Percentiles rank a stretch among this genome's conserved stretches.
Evolutionary conservation across 1,140 invertebrate genomes (phyloP).

Genomic region (Mylabris phalerata): DNA sequence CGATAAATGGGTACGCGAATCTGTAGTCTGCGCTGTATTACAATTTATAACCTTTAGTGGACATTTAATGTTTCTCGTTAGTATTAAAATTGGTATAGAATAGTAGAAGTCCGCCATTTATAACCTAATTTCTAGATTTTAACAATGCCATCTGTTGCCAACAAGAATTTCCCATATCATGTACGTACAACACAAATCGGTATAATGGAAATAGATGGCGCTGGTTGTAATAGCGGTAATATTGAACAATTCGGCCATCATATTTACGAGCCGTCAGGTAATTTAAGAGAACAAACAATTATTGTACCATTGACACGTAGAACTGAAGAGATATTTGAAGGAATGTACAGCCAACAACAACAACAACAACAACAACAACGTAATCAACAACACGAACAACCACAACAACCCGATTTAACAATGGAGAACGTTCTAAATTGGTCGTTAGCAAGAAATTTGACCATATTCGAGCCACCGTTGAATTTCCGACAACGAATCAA

Average conservation of each 20-base stretch:
- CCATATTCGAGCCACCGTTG: conserved; percentile 22
- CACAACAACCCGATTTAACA: conserved; percentile 17
- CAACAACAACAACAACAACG: conserved; percentile 13
- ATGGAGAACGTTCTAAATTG: conserved; percentile 39
- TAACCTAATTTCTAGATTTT: conserved; percentile 54
- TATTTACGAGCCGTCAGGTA: conserved; percentile 50
- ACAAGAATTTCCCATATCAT: conserved; percentile 82
- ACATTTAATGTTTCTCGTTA: conserved; percentile 71
- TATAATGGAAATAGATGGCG: conserved; percentile 50
- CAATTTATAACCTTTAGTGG: conserved; percentile 68
- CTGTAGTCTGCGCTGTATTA: conserved; percentile 73
- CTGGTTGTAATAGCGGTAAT: conserved; percentile 43
- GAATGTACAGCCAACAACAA: conserved; percentile 29
- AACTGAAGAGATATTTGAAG: conserved; percentile 39
- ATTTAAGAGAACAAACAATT: conserved; percentile 44
- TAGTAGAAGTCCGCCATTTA: not conserved
- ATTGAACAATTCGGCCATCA: conserved; percentile 56
- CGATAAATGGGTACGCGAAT: conserved; percentile 86
- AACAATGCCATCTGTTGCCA: conserved; percentile 71
- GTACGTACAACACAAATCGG: conserved; percentile 74
- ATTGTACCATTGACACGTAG: conserved; percentile 52
- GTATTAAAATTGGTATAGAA: conserved; percentile 1
- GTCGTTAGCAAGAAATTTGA: conserved; percentile 35
- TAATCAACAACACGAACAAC: conserved; percentile 12
- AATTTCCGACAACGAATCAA: conserved; percentile 6